Evolutionary conservation across 1,140 invertebrate genomes (phyloP).

Genomic region (Orius laevigatus): DNA sequence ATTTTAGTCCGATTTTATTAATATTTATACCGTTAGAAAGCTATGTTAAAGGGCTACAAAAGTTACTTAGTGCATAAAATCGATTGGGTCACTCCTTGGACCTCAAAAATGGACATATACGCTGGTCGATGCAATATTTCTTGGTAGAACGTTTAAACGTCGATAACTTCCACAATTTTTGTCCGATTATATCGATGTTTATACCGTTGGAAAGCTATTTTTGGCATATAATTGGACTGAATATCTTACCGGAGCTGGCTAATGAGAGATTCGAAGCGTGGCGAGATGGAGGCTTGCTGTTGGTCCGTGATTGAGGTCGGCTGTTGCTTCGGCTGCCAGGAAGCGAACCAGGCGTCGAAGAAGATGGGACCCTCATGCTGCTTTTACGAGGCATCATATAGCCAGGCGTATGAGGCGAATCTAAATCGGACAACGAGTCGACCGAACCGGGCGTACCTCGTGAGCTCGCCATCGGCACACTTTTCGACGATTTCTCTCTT

Average conservation of each 20-base stretch:
- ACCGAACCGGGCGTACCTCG: slow-evolving; percentile 57
- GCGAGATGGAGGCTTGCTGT: slow-evolving; percentile 78
- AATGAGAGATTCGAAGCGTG: slow-evolving; percentile 83
- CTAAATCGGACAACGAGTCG: slow-evolving; percentile 73
- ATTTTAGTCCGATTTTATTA: too few relatives aligned
- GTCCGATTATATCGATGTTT: too few relatives aligned
- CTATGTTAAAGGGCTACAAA: too few relatives aligned
- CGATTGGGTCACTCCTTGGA: too few relatives aligned
- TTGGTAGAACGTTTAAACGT: too few relatives aligned
- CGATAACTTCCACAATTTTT: too few relatives aligned
- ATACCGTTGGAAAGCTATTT: too few relatives aligned
- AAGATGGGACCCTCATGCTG: background rate
- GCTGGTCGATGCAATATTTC: too few relatives aligned
- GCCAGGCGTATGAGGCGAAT: slow-evolving; percentile 34
- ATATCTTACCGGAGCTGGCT: slow-evolving; percentile 76
- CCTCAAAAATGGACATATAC: too few relatives aligned
- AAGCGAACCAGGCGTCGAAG: slow-evolving; percentile 30
- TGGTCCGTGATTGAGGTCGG: slow-evolving; percentile 59
- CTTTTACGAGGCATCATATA: slow-evolving; percentile 15
- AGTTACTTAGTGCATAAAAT: too few relatives aligned
- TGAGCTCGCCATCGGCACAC: slow-evolving; percentile 58
- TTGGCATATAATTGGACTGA: too few relatives aligned
- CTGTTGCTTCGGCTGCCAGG: slow-evolving; percentile 51
- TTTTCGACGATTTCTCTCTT: slow-evolving; percentile 68
- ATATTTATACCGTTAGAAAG: too few relatives aligned